Evolutionary conservation across 2,113 vertebrate genomes (phyloP), one percentile per base, ranked within the genome.

Genomic region (Notechis scutatus): DNA sequence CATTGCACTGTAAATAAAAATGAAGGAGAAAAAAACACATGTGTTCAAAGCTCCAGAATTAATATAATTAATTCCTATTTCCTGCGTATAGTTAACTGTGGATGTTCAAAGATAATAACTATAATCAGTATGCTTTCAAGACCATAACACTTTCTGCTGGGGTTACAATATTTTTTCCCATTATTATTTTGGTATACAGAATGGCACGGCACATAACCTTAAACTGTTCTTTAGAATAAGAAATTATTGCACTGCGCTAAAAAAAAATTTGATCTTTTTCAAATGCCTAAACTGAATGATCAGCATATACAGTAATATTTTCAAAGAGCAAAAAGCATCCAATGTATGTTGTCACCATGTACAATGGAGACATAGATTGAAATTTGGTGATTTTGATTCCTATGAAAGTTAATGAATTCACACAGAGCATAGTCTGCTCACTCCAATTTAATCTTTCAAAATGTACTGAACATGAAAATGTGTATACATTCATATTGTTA

Each of bases 41-140:
- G 4, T 42, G 21, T 42, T 42, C 21, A 59, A 59, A 59, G 21
- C 56, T 59, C 3, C 21, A 89, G 10, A 34, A 20, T 89, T n/a
- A 90, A 69, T 42, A 12, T 55, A 57, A 42, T 50, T 91, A 91
- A 85, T 56, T 57, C 56, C 39, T 24, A 21, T 47, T 85, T 57
- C 74, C 54, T 86, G 34, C 45, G 57, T 56, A 45, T 85, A 45
- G 34, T 85, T 85, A 85, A 91, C 74, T 39, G 18, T 47, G 39
- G 24, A 45, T 92, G 88, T 69, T 92, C 91, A 55, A 88, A 69
- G 34, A 20, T 74, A 69, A 74, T 92, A 92, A 87, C 39, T 92
- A 59, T 61, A 74, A 92, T 74, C n/a, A 88, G 4, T 74, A 14
- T 74, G 42, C 59, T 87, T 87, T 87, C 55, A 92, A 59, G 85